Evolutionary conservation across 2,888 invertebrate species (phyloP), one percentile per base, ranked within the genome.

Genomic region (Lepetodrilus schrolli): DNA sequence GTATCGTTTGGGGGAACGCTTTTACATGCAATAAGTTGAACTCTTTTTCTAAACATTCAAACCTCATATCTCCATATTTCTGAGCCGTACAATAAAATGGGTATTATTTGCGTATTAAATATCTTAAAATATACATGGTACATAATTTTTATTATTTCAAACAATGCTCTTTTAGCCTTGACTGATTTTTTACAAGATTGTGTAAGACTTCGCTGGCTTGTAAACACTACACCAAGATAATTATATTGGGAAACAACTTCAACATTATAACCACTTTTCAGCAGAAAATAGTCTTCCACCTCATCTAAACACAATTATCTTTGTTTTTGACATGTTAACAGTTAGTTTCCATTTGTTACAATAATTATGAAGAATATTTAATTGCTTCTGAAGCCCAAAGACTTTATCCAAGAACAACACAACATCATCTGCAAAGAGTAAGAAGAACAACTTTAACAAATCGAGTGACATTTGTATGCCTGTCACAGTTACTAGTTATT

Each of bases 361-460:
- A 36, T 3, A 43, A 13, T 20, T 2, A 2, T 20, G 23, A 13
- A 43, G 17, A 4, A 20, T n/a, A 43, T 43, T 43, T 43, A 43
- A 26, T 2, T 43, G 26, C 3, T 43, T 43, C 36, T 49, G 70
- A 2, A 70, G 50, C 2, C 37, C 34, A 20, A n/a, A 34, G 5
- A 21, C 7, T 1, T 26, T 49, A 17, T 70, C 70, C 34, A 17
- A 26, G n/a, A 30, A 8, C 17, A 49, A 34, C n/a, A 37, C 34
- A 2, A 70, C 23, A 36, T 70, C 70, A 49, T 70, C 49, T n/a
- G 50, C 70, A 49, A 49, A 49, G 1, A 49, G 34, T 38, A 34
- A 38, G 13, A 23, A 30, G 3, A 36, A 34, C 7, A 68, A 3
- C 26, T 38, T 4, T 7, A 26, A 17, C 17, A 43, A n/a, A 47